These are phyloP conservation scores for Cricetomys ansorgei DNA, from an alignment of 2,113 vertebrate species.

Conservation along the genomic window DNA sequence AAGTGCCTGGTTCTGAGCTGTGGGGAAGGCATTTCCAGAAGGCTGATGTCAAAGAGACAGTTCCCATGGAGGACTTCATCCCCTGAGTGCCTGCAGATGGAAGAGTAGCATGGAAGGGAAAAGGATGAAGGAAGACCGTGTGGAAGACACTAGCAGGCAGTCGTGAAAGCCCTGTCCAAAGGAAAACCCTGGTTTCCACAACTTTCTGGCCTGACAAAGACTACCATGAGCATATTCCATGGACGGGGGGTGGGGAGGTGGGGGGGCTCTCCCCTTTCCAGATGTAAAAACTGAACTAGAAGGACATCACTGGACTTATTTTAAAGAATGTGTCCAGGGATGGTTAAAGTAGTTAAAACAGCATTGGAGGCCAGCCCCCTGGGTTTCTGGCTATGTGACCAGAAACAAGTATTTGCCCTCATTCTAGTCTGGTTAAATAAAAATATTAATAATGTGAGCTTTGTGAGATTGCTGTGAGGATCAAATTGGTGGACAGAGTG, in stretches of 20 bases:
- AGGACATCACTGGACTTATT: background rate
- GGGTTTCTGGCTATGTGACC: background rate
- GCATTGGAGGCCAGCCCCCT: background rate
- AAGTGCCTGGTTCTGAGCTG: background rate
- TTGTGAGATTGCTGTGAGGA: background rate
- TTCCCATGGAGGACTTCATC: background rate
- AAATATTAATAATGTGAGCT: background rate
- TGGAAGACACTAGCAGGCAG: accelerated
- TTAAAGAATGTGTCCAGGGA: conserved; percentile 5
- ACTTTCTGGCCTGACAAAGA: background rate
- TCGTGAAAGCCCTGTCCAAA: background rate
- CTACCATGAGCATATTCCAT: background rate
- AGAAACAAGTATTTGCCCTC: background rate
- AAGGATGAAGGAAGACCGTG: background rate
- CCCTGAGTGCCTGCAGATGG: background rate
- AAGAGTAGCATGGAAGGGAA: background rate
- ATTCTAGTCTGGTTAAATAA: background rate
- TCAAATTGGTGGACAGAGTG: background rate
- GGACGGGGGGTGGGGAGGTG: too few relatives aligned
- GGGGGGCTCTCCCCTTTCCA: background rate
- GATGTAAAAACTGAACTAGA: background rate
- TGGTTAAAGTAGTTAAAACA: background rate
- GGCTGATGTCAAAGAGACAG: background rate
- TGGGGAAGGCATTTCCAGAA: background rate
- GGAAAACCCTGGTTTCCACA: background rate